phyloP scores from a whole-genome alignment of 2,888 invertebrate genomes.

The Agrochola lota region DNA sequence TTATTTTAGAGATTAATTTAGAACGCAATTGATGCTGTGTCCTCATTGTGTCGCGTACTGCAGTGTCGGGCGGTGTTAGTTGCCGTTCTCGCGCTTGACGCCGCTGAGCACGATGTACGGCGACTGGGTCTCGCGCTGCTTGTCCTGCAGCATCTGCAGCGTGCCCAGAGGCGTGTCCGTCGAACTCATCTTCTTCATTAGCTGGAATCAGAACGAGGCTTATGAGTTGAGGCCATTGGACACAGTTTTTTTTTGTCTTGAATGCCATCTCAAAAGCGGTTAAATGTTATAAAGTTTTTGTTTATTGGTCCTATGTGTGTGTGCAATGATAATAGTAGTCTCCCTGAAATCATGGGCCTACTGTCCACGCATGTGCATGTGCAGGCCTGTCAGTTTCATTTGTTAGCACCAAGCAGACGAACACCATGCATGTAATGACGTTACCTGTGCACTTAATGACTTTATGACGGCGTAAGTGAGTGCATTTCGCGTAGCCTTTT shows the following conservation, averaged over 20 bases:
- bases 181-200: slow-evolving; percentile 99
- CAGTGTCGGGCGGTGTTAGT: slow-evolving; percentile 57
- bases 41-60: not conserved
- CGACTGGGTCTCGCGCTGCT: slow-evolving; percentile 98
- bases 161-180: slow-evolving; percentile 99
- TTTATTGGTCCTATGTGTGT: not conserved
- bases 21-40: not conserved
- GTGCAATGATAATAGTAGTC: no score
- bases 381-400: not conserved
- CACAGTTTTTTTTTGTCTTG: not conserved
- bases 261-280: not conserved
- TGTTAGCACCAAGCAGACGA: not conserved
- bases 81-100: slow-evolving; percentile 90
- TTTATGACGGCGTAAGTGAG: no score
- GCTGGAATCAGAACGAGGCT: slow-evolving; percentile 81
- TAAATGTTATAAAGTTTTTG: not conserved
- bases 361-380: not conserved
- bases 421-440: no score
- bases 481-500: no score
- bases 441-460: no score
- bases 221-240: not conserved
- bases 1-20: not conserved
- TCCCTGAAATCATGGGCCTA: not conserved
- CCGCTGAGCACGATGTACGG: slow-evolving; percentile 98
- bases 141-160: slow-evolving; percentile 97